Conservation (phyloP, 2,113 vertebrate species). For the Petromus typicus region DNA sequence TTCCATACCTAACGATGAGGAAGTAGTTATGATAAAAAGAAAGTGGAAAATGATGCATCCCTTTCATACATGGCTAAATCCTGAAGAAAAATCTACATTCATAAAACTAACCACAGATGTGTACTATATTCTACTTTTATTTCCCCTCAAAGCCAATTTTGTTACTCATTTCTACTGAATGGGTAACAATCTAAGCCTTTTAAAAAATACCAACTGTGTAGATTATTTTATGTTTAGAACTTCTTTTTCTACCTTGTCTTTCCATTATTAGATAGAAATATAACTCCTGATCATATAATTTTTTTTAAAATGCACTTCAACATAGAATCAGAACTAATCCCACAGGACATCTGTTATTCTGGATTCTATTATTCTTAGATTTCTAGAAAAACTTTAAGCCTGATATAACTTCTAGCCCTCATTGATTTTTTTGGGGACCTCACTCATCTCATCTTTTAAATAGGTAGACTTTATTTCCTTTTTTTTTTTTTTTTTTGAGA, state of each 20-base stretch:
- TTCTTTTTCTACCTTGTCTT: background rate
- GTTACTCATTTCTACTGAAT: background rate
- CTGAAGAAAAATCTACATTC: background rate
- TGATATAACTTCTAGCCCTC: background rate
- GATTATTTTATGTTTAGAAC: background rate
- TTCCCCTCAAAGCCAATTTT: slow-evolving; percentile 13
- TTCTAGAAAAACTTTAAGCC: background rate
- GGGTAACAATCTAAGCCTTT: slow-evolving; percentile 19
- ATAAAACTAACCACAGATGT: background rate
- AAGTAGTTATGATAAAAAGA: background rate
- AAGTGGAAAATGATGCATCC: background rate
- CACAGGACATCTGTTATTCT: background rate
- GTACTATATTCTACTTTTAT: background rate
- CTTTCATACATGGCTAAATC: background rate
- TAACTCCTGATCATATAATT: background rate
- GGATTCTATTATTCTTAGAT: background rate
- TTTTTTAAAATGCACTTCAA: background rate
- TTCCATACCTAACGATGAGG: background rate
- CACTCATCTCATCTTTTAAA: background rate
- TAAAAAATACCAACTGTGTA: background rate
- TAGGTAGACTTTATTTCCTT: background rate
- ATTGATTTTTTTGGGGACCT: background rate
- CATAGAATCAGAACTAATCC: background rate
- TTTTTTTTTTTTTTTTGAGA: too few relatives aligned
- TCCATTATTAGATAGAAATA: slow-evolving; percentile 14